These are phyloP conservation scores for Globia sparganii DNA, from an alignment of 2,888 invertebrate genomes.

Conservation along the genomic window DNA sequence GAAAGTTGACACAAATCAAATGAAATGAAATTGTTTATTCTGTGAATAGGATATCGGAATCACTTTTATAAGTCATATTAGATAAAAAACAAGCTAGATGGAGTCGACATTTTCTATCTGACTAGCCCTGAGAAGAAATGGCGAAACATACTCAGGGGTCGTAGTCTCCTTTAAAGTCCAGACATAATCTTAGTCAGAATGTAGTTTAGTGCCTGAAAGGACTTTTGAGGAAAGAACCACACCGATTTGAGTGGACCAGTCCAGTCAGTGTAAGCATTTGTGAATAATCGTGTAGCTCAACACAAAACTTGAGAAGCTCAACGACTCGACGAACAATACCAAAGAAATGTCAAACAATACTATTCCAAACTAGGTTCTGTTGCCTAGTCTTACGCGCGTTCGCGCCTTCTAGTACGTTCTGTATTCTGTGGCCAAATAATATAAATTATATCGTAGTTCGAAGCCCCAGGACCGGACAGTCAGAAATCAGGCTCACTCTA, in stretches of 20 bases:
- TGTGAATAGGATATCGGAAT: background rate
- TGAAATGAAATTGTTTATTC: background rate
- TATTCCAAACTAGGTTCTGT: background rate
- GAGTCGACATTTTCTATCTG: background rate
- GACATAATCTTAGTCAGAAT: background rate
- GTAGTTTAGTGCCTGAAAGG: background rate
- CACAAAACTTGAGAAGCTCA: background rate
- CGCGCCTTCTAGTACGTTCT: background rate
- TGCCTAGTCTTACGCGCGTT: background rate
- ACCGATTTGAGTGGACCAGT: too few relatives aligned
- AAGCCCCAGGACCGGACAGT: slow-evolving; percentile 25
- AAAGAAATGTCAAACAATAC: background rate
- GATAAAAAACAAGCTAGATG: too few relatives aligned
- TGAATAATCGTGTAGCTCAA: background rate
- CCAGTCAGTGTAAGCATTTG: background rate
- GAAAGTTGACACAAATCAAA: background rate
- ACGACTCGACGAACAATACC: background rate
- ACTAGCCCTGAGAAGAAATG: background rate
- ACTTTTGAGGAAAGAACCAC: background rate
- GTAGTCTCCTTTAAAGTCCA: background rate
- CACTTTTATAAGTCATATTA: background rate
- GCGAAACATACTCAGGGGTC: background rate
- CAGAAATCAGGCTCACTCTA: slow-evolving; percentile 30
- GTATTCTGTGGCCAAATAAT: slow-evolving; percentile 43
- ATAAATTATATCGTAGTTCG: slow-evolving; percentile 53